A percentile compares a stretch with the other conserved stretches of the same genome.
phyloP scores from a whole-genome alignment of 2,888 invertebrate species.

The Bhutanitis thaidina region DNA sequence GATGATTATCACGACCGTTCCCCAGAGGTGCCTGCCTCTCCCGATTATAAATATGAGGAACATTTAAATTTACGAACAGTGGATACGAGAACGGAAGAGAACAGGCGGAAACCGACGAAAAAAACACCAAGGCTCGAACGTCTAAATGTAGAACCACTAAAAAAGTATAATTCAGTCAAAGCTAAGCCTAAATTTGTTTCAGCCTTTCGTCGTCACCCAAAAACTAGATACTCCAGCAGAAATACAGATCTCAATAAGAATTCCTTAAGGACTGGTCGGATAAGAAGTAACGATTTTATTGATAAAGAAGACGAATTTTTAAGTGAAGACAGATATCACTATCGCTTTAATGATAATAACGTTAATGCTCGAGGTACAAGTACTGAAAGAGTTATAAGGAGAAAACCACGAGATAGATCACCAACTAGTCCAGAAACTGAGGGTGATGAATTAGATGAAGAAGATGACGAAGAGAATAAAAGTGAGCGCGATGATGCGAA shows the following conservation, averaged over 20 bases:
- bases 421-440: conserved; percentile 23
- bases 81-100: conserved; percentile 32
- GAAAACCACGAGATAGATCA: conserved; percentile 48
- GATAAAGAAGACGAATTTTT: conserved; percentile 30
- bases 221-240: conserved; percentile 27
- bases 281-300: conserved; percentile 31
- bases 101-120: conserved; percentile 37
- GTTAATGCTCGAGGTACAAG: conserved; percentile 26
- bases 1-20: conserved; percentile 52
- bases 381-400: conserved; percentile 37
- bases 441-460: conserved; percentile 23
- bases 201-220: conserved; percentile 31
- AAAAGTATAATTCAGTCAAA: conserved; percentile 31
- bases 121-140: conserved; percentile 31
- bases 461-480: conserved; percentile 16
- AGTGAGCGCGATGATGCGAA: conserved; percentile 19
- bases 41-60: conserved; percentile 60
- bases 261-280: conserved; percentile 26
- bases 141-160: conserved; percentile 21
- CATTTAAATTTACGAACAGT: conserved; percentile 33
- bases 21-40: conserved; percentile 46
- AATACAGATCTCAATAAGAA: conserved; percentile 25
- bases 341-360: conserved; percentile 20
- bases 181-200: conserved; percentile 29
- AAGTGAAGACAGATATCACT: conserved; percentile 32